Evolutionary conservation across 2,888 invertebrate genomes (phyloP), one percentile per base, ranked within the genome.

Genomic region (Eupithecia subfuscata): DNA sequence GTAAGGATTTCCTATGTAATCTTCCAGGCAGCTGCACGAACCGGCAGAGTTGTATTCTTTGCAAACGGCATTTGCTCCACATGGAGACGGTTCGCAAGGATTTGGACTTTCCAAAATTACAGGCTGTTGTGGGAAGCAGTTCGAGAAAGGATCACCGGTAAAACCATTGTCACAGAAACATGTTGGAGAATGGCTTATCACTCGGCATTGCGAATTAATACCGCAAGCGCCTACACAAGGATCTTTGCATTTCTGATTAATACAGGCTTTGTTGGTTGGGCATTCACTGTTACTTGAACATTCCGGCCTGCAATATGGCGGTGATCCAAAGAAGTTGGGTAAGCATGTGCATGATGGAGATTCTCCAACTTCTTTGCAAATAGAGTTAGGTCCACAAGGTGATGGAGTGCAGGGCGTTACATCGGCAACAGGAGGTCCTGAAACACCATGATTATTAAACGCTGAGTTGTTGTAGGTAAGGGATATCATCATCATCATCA

Each of bases 1-100:
- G 82, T 97, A 97, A 34, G 97, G 97, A 89, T 97, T 97, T 81
- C 98, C 98, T 80, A 96, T 95, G 84, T 96, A 97, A 78, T 97
- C 96, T 7, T 96, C 95, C 45, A 97, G 86, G 87, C 98, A 98
- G 81, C 95, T 95, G 86, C 98, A 98, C 8, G 97, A 95, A 80
- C 96, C 96, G 52, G 95, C 95, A 48, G 89, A 90, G 80, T 95
- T 95, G 81, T 95, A 94, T 86, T 95, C 96, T 83, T 94, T 95
- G 82, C 97, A 97, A 75, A 95, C 88, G 2, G 97, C 96, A 86
- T 97, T 96, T 7, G 96, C 85, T 69, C 96, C 96, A 83, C 96
- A 96, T 3, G 96, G 96, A 67, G 96, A 96, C 74, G 96, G 96
- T 85, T 95, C 89, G 86, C 96, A 95, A 30, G 96, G 96, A 70